Base-by-base conservation (phyloP, 2,113 vertebrate genomes). In the Pampusana beccarii region DNA sequence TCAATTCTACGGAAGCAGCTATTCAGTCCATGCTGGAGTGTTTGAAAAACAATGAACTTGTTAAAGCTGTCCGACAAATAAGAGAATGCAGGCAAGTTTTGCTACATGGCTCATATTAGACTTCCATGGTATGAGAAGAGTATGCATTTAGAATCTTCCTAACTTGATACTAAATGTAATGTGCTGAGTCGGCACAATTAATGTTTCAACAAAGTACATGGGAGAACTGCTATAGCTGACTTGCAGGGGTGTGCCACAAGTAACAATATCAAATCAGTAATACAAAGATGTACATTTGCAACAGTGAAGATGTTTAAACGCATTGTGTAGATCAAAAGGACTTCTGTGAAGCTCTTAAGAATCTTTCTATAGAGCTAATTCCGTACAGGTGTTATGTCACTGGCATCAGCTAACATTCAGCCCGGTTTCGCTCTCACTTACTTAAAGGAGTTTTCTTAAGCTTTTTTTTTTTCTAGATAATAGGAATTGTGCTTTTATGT, bases 11-110 rank as follows among this genome's bases (percentile, higher is more conserved):
- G 0, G 99, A 99, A 97, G 98, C 98, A 15, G 99, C 99, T 26
- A 99, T 99, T 92, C 99, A 99, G 97, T 98, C 99, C 90, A 98
- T 99, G 97, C 98, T 99, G 91, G 99, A 99, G 96, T 99, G 99
- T 95, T 95, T 99, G 96, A 99, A 98, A 96, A 99, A 98, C 97
- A 99, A 98, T 2, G 99, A 99, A 93, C 99, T 99, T 71, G 98
- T 98, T 96, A 99, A 98, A 96, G 99, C 99, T 0, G 96, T 99
- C 88, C 97, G 98, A 80, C 98, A 99, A 96, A 99, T 99, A 97
- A 98, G 98, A 85, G 98, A 99, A 96, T 99, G 99, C 99, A 99
- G 99, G 99, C 99, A 96, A 97, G 97, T 88, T 74, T 44, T 86
- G 38, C 91, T 85, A 44, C 33, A 13, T 64, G 85, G 62, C 17